Base-by-base conservation (phyloP, 2,888 invertebrate species). In the Cephus spinipes region DNA sequence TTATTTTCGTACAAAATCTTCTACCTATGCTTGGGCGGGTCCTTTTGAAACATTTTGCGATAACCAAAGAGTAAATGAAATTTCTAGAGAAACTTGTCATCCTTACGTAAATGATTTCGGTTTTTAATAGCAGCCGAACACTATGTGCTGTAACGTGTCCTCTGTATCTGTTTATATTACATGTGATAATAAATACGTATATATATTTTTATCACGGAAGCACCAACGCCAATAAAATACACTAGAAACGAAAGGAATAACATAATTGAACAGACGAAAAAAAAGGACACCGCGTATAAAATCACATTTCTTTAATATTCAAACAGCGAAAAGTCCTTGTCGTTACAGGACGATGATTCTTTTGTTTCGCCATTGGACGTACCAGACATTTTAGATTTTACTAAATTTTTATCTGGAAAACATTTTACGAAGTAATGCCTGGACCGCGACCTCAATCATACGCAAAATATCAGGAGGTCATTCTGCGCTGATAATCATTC, bases 331-430 rank as follows among this genome's bases (percentile, higher is more conserved):
- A 55, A 55, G 55, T 55, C 55, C 23, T 55, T 55, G 9, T 75
- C 75, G n/a, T 30, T 68, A 40, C 15, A 73, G 23, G 11, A 34
- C 12, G 73, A 31, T 73, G 11, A 32, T 73, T 34, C 76, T 73
- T 79, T 79, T 79, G 79, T 79, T 79, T 79, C 74, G 74, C 74
- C 32, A 73, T 74, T 73, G 76, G 69, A 73, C 74, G 71, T n/a
- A 69, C 76, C 79, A 74, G 79, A 81, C 79, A 85, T 84, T 86
- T 84, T 77, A 80, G 77, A 69, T 83, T 86, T 84, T 85, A 81
- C 76, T 78, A 82, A 84, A 83, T 83, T 86, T 79, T 79, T 76
- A 76, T 73, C 79, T 55, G 76, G 73, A 30, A 33, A 55, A 76
- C 35, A 73, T 74, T 35, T 74, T 74, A 35, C 30, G n/a, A 35